Conservation (phyloP, 2,113 vertebrate genomes). For the Lagopus muta region DNA sequence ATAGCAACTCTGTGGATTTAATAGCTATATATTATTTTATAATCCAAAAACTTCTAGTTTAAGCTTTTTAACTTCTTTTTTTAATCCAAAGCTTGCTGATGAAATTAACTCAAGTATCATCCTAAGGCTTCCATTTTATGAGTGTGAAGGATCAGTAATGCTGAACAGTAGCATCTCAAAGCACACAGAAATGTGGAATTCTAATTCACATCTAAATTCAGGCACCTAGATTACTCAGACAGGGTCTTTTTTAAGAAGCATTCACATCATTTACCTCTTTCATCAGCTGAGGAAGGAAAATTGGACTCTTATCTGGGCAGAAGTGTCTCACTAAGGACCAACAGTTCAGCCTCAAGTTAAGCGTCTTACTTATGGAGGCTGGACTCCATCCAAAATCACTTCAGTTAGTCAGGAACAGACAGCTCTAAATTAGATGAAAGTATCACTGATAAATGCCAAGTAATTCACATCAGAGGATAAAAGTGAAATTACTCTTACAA, state of each 20-base stretch:
- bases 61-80: not conserved
- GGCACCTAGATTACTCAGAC: not conserved
- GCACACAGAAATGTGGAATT: not conserved
- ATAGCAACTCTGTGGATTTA: not conserved
- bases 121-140: not conserved
- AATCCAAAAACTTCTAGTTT: not conserved
- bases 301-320: not conserved
- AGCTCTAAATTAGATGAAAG: not conserved
- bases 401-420: not conserved
- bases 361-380: fast-evolving
- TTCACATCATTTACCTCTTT: not conserved
- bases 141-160: not conserved
- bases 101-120: not conserved
- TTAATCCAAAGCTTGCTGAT: not conserved
- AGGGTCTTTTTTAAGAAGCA: not conserved
- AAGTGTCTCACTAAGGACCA: not conserved
- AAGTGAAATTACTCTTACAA: not conserved
- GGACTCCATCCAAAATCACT: not conserved
- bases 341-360: not conserved
- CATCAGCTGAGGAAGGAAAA: not conserved
- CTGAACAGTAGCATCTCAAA: not conserved
- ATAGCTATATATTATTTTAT: not conserved
- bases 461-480: not conserved
- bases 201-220: not conserved
- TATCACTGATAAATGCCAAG: not conserved